Evolutionary conservation across 2,888 invertebrate species (phyloP), one percentile per base, ranked within the genome.

Genomic region (Eulithis prunata): DNA sequence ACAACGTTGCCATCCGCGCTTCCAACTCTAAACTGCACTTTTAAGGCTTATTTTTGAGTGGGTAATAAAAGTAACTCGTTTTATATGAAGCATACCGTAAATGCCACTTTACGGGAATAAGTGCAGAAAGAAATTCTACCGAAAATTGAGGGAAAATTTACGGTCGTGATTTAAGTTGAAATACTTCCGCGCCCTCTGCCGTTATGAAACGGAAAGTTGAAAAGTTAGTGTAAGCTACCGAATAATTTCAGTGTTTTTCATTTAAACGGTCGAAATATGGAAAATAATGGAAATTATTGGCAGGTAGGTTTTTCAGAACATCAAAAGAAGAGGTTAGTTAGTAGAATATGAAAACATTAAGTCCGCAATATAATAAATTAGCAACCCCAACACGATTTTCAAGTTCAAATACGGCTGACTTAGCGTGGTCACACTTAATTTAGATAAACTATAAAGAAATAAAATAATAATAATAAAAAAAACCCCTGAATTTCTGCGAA

Each of bases 21-120:
- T 36, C 47, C 7, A 47, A 51, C 64, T 64, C 51, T 57, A 62
- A 7, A 1, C 7, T 14, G 13, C 11, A n/a, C 46, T 13, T 6
- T 51, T 68, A 55, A 62, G 60, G 71, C 68, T 57, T 32, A 62
- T 36, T 68, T 71, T 75, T 1, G 11, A 8, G 12, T 68, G 3
- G 14, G 3, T 13, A 12, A 11, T 28, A 28, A 46, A 57, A 60
- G 60, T 73, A 67, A 66, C 65, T 71, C 66, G 65, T 69, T 77
- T 84, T 84, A 83, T 83, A 85, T 78, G 78, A 72, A 77, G 76
- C 84, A 79, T 85, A 83, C 80, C 81, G 78, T 79, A 80, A 81
- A 80, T 76, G 84, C 74, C 81, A 80, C 76, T 82, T 41, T 83
- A 79, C 70, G 71, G 66, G 76, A 74, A 74, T 78, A 74, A 80